These are phyloP conservation scores for Sipha flava DNA, from an alignment of 1,140 invertebrate genomes.

Conservation along the genomic window DNA sequence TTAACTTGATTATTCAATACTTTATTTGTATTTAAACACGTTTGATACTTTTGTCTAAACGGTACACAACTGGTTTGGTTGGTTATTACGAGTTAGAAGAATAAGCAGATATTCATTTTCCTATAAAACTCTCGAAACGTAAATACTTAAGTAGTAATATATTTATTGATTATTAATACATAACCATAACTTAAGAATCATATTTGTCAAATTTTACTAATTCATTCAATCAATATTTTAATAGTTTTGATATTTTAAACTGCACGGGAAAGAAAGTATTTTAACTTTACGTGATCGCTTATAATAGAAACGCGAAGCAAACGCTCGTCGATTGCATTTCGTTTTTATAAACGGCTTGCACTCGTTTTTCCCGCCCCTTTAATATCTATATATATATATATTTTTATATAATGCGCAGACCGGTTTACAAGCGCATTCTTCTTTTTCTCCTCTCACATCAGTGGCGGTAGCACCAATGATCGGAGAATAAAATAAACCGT, in stretches of 20 bases:
- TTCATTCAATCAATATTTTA: too few species aligned
- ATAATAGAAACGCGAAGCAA: not conserved
- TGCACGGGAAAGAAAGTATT: not conserved
- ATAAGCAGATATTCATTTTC: too few species aligned
- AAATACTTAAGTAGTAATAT: too few species aligned
- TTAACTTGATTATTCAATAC: too few species aligned
- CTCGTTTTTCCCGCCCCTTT: slow-evolving; percentile 5
- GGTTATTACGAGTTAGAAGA: too few species aligned
- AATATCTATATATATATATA: not conserved
- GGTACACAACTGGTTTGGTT: too few species aligned
- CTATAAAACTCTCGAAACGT: too few species aligned
- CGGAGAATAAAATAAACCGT: not conserved
- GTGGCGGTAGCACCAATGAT: not conserved
- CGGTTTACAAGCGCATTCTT: slow-evolving; percentile 7
- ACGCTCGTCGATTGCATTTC: not conserved
- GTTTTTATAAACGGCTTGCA: not conserved
- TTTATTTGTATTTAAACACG: too few species aligned
- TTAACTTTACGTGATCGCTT: not conserved
- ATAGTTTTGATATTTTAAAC: too few species aligned
- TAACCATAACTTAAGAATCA: not conserved
- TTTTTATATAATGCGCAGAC: not conserved
- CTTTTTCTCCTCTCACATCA: not conserved
- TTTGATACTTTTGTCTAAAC: too few species aligned
- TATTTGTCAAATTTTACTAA: not conserved
- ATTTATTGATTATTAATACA: too few species aligned